Percentiles rank a stretch among this genome's conserved stretches.
Evolutionary conservation across 2,797 vertebrate species (phyloP).

Genomic region (Cheirogaleus major): DNA sequence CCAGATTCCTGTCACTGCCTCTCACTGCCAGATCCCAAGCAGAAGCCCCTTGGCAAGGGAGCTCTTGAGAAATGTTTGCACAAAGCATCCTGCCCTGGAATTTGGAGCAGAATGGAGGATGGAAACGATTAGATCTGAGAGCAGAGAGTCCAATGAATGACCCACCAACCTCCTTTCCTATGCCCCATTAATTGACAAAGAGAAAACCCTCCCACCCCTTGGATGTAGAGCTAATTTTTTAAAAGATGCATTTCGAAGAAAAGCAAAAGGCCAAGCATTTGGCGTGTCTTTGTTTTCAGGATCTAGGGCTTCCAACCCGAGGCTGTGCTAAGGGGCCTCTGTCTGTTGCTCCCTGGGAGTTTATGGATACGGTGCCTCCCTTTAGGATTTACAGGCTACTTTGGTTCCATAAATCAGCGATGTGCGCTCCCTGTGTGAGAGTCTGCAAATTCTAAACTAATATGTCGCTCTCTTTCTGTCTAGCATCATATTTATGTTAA

Average conservation of each 20-base stretch:
- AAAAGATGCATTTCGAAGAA: background rate
- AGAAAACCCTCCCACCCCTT: background rate
- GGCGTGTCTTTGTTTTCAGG: background rate
- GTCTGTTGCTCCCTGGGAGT: background rate
- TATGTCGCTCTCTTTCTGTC: conserved; percentile 74
- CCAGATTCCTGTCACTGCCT: background rate
- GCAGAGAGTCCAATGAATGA: background rate
- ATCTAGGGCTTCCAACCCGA: background rate
- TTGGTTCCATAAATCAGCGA: background rate
- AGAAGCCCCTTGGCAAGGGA: background rate
- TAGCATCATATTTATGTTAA: conserved; percentile 70
- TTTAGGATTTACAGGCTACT: conserved; percentile 36
- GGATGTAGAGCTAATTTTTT: background rate
- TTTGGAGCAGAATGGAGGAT: no score
- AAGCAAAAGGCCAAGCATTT: background rate
- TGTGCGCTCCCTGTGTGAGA: background rate
- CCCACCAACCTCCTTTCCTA: no score
- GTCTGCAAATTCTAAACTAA: conserved; percentile 76
- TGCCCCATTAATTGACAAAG: background rate
- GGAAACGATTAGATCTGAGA: background rate
- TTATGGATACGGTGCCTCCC: background rate
- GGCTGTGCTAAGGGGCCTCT: background rate
- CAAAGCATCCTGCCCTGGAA: background rate
- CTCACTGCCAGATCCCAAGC: background rate
- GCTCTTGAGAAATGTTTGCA: background rate